Evolutionary conservation across 2,888 invertebrate species (phyloP), one percentile per base, ranked within the genome.

Genomic region (Neria commutata): DNA sequence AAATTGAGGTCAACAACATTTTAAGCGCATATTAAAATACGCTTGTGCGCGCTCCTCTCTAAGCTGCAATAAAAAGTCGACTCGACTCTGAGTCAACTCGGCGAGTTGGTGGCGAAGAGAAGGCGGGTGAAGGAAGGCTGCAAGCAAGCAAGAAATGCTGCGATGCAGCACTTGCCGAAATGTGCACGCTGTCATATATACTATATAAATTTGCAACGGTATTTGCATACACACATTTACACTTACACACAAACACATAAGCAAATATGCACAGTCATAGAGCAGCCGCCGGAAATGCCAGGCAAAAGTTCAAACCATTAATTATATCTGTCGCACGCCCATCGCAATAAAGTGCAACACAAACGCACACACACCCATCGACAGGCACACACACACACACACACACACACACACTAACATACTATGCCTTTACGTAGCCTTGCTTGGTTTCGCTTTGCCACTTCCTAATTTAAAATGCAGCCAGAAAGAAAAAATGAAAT

Each of bases 301-400:
- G 61, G 65, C 64, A 67, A 67, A 67, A 67, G 66, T 69, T 65
- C 56, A 64, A 63, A 58, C 67, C 69, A 69, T 69, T 69, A 67
- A 67, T 69, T 69, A 67, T 67, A 64, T 66, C 64, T 67, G 64
- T 65, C 66, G 62, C 65, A 61, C 63, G 65, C 67, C 67, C 66
- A 62, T 63, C 60, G 62, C 64, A 64, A 67, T 62, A 63, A 66
- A 67, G 59, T 63, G 62, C 62, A 62, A 63, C 58, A 61, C 48
- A 16, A 5, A 24, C 47, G 24, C 1, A 24, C 24, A n/a, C 4
- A 25, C 25, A 45, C n/a, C 58, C 33, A 61, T 29, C 52, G 29
- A 54, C 59, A 58, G 51, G 16, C 37, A 46, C 55, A 50, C 40
- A 46, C 40, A 23, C 24, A 19, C 17, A n/a, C 54, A 16, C 24